Conservation (phyloP, 2,888 invertebrate species). For the Callinectes sapidus region DNA sequence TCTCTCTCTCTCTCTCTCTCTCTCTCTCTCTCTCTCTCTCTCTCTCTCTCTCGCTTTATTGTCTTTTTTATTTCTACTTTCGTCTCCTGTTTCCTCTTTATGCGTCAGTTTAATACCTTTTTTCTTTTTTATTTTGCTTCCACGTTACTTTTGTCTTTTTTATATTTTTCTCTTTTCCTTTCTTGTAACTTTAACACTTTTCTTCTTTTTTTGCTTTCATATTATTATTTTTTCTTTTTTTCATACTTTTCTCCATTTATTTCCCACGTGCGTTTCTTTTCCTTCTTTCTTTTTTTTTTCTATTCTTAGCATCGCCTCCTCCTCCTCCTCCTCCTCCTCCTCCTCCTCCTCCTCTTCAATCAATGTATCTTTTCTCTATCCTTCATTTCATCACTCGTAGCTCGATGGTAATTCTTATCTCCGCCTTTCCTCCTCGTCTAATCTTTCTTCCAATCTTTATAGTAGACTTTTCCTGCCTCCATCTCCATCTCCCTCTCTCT, state of each 20-base stretch:
- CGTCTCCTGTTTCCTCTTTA: background rate
- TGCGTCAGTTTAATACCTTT: too few relatives aligned
- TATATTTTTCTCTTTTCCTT: too few relatives aligned
- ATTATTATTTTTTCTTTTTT: too few relatives aligned
- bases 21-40: background rate
- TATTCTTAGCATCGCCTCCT: background rate
- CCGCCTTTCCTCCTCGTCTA: background rate
- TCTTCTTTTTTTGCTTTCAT: too few relatives aligned
- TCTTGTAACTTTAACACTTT: too few relatives aligned
- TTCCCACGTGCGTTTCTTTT: background rate
- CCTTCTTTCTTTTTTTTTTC: background rate
- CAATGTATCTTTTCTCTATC: background rate
- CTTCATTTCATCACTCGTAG: background rate
- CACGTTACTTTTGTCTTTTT: too few relatives aligned
- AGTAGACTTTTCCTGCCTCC: background rate
- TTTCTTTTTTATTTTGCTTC: too few relatives aligned
- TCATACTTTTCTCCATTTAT: too few relatives aligned
- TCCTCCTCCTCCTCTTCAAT: background rate
- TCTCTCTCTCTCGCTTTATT: background rate
- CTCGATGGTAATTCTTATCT: background rate
- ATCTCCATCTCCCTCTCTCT: background rate
- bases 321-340: too few relatives aligned
- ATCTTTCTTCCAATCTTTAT: background rate
- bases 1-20: background rate
- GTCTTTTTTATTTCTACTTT: too few relatives aligned